Evolutionary conservation across 2,888 invertebrate genomes (phyloP), one percentile per base, ranked within the genome.

Genomic region (Ornithoptera alexandrae): DNA sequence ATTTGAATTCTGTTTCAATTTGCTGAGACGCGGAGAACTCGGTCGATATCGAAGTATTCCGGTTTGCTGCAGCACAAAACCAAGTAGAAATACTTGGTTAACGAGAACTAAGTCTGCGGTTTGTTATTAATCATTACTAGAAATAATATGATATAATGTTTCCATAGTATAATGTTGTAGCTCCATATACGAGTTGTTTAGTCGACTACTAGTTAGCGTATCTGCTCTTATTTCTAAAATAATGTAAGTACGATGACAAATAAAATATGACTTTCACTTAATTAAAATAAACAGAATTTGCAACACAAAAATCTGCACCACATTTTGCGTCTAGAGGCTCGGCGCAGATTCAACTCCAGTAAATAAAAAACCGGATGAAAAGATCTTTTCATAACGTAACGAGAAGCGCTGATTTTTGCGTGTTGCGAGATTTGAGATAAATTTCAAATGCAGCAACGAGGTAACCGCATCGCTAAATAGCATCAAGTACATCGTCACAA

Each of bases 281-380:
- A 36, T 60, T 60, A 24, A 3, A 24, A 22, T 50, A 30, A 30
- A 15, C 30, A 24, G 3, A 24, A 22, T 50, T 10, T 12, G 22
- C 42, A 22, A 22, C 12, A 22, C 20, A 42, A 61, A 65, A 69
- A 65, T 56, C 42, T 65, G 60, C 61, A 69, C 65, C 65, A 56
- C 64, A 61, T 61, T 60, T 56, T 18, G 60, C 56, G 42, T 65
- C 65, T 56, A 56, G n/a, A 56, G 42, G 60, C 56, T 56, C 12
- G 36, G 53, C 60, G 50, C 56, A 15, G 53, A 57, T 57, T 56
- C 67, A 62, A 17, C 30, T 56, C 56, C 30, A 30, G 56, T 62
- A 57, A 42, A 67, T 62, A 30, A 62, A 53, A 67, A 62, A 56
- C 50, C 53, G 62, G 20, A 42, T 62, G 62, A 62, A 62, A 62